Conservation (phyloP, 2,113 vertebrate species). For the Microcebus ravelobensis region DNA sequence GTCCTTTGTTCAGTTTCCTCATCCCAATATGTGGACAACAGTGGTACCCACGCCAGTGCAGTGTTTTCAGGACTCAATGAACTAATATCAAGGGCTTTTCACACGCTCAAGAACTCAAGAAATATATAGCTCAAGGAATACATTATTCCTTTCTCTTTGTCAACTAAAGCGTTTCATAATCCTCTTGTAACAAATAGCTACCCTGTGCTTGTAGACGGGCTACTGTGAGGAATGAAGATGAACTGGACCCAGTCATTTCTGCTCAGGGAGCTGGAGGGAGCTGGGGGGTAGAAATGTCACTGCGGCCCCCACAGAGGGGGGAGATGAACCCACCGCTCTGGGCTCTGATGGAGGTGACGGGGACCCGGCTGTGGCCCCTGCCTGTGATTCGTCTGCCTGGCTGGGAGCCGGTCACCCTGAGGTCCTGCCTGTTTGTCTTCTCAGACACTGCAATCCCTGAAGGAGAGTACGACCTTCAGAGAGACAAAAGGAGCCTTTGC, state of each 20-base stretch:
- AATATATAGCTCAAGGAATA: neutral
- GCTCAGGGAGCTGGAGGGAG: neutral
- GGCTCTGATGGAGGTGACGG: neutral
- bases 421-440: neutral
- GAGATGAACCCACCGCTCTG: accelerated
- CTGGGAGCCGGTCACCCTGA: neutral
- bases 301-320: accelerated
- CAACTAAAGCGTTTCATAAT: accelerated
- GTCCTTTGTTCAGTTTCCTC: neutral
- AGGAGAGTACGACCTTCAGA: neutral
- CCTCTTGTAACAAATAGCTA: too few relatives aligned
- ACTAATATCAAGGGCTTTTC: neutral
- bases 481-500: neutral
- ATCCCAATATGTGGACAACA: accelerated
- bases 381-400: neutral
- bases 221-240: neutral
- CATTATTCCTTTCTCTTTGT: neutral
- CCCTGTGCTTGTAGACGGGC: too few relatives aligned
- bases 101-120: accelerated
- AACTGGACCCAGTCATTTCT: neutral
- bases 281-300: neutral
- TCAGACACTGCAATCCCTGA: neutral
- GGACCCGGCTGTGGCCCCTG: neutral
- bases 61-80: neutral
- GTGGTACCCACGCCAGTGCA: neutral